Evolutionary conservation across 2,797 vertebrate species (phyloP).

Genomic region (Kryptopterus vitreolus): DNA sequence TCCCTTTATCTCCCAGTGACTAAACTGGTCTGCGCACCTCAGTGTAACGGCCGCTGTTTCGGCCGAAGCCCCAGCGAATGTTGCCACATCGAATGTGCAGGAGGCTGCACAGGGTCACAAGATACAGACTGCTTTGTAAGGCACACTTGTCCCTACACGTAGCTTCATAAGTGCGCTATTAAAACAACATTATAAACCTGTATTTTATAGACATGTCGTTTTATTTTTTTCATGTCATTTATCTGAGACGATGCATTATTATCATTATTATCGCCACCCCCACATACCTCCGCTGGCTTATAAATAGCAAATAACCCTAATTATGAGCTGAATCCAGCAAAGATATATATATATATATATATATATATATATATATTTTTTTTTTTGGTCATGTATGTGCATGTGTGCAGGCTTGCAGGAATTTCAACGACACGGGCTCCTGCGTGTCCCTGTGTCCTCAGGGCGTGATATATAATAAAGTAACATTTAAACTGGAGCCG

Average conservation of each 20-base stretch:
- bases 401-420: slow-evolving; percentile 82
- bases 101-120: slow-evolving; percentile 86
- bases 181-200: slow-evolving; percentile 1
- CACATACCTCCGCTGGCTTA: background rate
- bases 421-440: slow-evolving; percentile 90
- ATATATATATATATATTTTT: too few relatives aligned
- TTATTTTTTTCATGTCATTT: background rate
- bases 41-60: slow-evolving; percentile 92
- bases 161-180: background rate
- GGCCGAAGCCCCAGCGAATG: slow-evolving; percentile 86
- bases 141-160: slow-evolving; percentile 1
- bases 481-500: slow-evolving; percentile 88
- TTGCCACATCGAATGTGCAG: slow-evolving; percentile 93
- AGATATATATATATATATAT: too few relatives aligned
- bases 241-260: background rate
- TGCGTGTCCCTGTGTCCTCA: slow-evolving; percentile 88
- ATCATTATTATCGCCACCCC: background rate
- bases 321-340: background rate
- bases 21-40: slow-evolving; percentile 90
- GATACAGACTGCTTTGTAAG: slow-evolving; percentile 91
- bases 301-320: background rate
- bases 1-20: slow-evolving; percentile 78
- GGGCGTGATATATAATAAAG: slow-evolving; percentile 89
- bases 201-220: background rate
- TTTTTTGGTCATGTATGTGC: slow-evolving; percentile 8